phyloP scores from a whole-genome alignment of 2,888 invertebrate species.

The Patella caerulea region DNA sequence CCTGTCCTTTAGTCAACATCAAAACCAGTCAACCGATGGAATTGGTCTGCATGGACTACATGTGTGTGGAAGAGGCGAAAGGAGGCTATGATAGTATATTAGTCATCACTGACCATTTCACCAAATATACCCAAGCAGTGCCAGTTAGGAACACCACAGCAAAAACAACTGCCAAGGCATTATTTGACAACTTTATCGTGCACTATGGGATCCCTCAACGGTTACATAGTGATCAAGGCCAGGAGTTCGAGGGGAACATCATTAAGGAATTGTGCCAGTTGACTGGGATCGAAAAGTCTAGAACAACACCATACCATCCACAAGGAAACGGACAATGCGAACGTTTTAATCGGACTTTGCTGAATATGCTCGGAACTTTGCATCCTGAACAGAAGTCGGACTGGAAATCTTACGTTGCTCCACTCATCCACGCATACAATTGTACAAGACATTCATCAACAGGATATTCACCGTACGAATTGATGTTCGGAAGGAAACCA shows the following conservation, averaged over 20 bases:
- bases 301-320: background rate
- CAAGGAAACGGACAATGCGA: background rate
- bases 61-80: slow-evolving; percentile 18
- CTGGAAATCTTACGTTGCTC: too few species aligned
- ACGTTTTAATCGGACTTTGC: background rate
- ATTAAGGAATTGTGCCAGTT: too few species aligned
- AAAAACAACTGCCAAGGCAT: slow-evolving; percentile 15
- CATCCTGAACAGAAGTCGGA: background rate
- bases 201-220: background rate
- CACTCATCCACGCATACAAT: background rate
- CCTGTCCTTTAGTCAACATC: background rate
- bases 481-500: background rate
- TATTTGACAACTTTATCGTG: background rate
- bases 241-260: too few species aligned
- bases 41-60: slow-evolving; percentile 23
- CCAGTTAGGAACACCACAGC: slow-evolving; percentile 26
- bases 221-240: background rate
- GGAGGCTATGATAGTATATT: slow-evolving; percentile 16
- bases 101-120: slow-evolving; percentile 26
- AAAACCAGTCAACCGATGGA: slow-evolving; percentile 6
- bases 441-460: background rate
- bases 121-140: slow-evolving; percentile 17
- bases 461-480: background rate
- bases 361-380: background rate
- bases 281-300: background rate